A percentile compares a stretch with the other conserved stretches of the same genome.
Evolutionary conservation across 1,140 invertebrate genomes (phyloP).

Genomic region (Rhopalosiphum padi): DNA sequence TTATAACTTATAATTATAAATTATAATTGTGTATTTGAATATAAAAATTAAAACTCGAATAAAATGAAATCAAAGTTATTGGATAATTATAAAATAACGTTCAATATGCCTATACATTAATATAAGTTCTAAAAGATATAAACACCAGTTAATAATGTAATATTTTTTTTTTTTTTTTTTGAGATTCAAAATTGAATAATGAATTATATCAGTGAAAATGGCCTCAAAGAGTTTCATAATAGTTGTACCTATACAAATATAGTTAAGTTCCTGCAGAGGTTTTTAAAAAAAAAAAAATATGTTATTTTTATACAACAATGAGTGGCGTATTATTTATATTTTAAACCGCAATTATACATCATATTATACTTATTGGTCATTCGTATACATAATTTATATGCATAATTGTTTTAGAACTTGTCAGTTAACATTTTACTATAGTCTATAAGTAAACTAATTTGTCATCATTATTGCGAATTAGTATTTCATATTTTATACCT

Average conservation of each 20-base stretch:
- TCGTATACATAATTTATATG: background rate
- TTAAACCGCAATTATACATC: background rate
- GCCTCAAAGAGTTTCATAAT: background rate
- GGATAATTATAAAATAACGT: background rate
- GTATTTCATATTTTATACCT: background rate
- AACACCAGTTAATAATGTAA: background rate
- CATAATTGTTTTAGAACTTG: background rate
- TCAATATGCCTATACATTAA: background rate
- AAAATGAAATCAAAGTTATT: background rate
- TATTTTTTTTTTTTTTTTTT: background rate
- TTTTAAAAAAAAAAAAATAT: background rate
- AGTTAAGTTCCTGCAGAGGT: background rate
- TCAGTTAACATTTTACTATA: background rate
- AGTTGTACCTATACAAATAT: background rate
- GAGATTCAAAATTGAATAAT: background rate
- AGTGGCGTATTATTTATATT: background rate
- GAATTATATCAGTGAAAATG: background rate
- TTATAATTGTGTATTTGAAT: too few species aligned
- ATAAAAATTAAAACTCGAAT: background rate
- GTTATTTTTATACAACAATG: background rate
- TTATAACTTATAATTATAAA: background rate
- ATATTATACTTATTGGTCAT: background rate
- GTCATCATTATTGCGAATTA: background rate
- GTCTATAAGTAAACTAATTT: background rate
- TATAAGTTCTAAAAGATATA: background rate